phyloP scores from a whole-genome alignment of 2,113 vertebrate genomes.

The Isurus oxyrinchus region DNA sequence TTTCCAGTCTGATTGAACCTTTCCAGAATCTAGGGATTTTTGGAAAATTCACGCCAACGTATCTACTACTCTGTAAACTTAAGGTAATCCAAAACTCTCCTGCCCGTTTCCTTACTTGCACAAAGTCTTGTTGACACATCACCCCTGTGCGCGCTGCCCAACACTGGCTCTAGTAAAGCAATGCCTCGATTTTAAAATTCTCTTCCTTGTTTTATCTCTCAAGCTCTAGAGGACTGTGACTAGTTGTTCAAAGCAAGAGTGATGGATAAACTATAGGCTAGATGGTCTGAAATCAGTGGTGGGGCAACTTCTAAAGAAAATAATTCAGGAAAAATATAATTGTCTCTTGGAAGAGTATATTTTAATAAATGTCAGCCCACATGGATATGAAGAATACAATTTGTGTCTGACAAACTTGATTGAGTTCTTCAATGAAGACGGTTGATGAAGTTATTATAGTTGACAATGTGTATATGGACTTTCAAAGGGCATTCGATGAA shows the following conservation, averaged over 20 bases:
- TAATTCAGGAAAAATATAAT: neutral
- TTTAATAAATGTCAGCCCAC: neutral
- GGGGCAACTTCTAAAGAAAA: neutral
- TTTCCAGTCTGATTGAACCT: no score
- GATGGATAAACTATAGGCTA: neutral
- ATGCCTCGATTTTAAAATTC: no score
- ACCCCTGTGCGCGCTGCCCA: no score
- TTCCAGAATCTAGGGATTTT: no score
- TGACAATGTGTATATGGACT: neutral
- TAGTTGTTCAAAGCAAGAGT: neutral
- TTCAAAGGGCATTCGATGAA: neutral
- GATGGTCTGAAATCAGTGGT: neutral
- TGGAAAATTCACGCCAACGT: no score
- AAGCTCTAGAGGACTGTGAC: neutral
- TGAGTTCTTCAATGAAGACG: neutral
- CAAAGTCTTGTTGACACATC: no score
- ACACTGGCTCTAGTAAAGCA: no score
- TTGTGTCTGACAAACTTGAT: neutral
- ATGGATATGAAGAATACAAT: neutral
- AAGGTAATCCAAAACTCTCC: neutral
- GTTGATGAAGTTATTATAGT: neutral
- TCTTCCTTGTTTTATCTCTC: neutral
- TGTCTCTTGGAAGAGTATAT: neutral
- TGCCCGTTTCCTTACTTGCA: neutral
- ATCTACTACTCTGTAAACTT: neutral